Conservation (phyloP, 2,888 invertebrate species). For the Pammene fasciana region DNA sequence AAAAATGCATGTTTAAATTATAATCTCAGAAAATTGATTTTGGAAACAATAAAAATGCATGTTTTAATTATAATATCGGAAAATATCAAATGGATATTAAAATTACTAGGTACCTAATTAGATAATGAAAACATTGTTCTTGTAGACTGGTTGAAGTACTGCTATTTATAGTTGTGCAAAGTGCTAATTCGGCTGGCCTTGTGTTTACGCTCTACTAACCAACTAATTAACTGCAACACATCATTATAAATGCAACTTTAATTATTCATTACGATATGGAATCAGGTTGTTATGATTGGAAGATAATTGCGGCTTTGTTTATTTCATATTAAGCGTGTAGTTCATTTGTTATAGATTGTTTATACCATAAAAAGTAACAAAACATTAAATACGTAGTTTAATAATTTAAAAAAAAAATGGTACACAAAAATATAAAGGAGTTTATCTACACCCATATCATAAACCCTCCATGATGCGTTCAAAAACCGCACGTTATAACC, state of each 20-base stretch:
- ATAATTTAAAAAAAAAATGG: too few species aligned
- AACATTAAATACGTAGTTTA: too few species aligned
- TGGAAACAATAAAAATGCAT: constrained; percentile 14
- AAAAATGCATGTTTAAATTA: neutral
- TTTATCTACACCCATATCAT: too few species aligned
- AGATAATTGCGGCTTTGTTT: neutral
- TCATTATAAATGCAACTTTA: constrained; percentile 28
- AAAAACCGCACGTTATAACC: too few species aligned
- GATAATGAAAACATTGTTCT: constrained; percentile 26
- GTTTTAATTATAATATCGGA: neutral
- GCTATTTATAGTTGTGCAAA: constrained; percentile 25
- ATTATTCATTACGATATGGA: constrained; percentile 18
- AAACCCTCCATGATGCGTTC: too few species aligned
- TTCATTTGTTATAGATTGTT: too few species aligned
- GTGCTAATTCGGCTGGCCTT: constrained; percentile 51
- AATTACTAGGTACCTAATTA: neutral
- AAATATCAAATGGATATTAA: constrained; percentile 7
- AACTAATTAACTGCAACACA: constrained; percentile 26
- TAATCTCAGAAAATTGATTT: neutral
- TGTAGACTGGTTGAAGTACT: constrained; percentile 9
- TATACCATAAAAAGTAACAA: too few species aligned
- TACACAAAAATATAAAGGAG: too few species aligned
- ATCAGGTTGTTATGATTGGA: constrained; percentile 8
- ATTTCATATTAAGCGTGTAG: too few species aligned
- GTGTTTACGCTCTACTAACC: constrained; percentile 60